Evolutionary conservation across 1,140 invertebrate species (phyloP).

Genomic region (Brachionus calyciflorus): DNA sequence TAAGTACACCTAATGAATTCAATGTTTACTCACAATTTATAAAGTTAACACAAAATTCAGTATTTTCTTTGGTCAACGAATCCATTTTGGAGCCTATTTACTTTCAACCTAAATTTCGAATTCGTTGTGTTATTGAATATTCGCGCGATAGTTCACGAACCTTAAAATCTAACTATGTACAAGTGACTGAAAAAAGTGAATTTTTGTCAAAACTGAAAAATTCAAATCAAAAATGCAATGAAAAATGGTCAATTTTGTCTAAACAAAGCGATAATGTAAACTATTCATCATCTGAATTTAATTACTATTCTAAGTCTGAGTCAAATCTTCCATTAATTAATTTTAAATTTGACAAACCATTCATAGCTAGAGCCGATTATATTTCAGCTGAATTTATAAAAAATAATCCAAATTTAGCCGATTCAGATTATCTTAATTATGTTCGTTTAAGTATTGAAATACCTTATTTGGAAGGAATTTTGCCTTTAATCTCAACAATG

Average conservation of each 20-base stretch:
- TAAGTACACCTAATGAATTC: conserved; percentile 18
- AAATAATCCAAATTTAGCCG: conserved; percentile 55
- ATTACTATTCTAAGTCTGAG: background rate
- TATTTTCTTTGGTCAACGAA: conserved; percentile 31
- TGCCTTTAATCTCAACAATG: conserved; percentile 62
- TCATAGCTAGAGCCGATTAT: conserved; percentile 59
- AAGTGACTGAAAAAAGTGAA: background rate
- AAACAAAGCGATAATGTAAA: background rate
- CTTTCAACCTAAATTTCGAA: conserved; percentile 5
- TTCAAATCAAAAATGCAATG: background rate
- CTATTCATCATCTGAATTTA: background rate
- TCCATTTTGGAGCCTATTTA: conserved; percentile 18
- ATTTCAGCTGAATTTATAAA: conserved; percentile 61
- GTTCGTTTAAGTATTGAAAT: conserved; percentile 61
- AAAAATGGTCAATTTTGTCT: conserved; percentile 6
- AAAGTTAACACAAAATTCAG: background rate
- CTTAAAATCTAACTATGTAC: conserved; percentile 32
- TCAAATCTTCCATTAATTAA: conserved; percentile 18
- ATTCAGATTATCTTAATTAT: conserved; percentile 57
- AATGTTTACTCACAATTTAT: conserved; percentile 20
- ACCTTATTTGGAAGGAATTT: conserved; percentile 62
- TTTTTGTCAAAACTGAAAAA: background rate
- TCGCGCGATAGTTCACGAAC: conserved; percentile 6
- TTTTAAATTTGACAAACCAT: conserved; percentile 50
- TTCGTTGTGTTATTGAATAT: conserved; percentile 29